These are phyloP conservation scores for Aethina tumida DNA, from an alignment of 1,140 invertebrate species.

Conservation along the genomic window DNA sequence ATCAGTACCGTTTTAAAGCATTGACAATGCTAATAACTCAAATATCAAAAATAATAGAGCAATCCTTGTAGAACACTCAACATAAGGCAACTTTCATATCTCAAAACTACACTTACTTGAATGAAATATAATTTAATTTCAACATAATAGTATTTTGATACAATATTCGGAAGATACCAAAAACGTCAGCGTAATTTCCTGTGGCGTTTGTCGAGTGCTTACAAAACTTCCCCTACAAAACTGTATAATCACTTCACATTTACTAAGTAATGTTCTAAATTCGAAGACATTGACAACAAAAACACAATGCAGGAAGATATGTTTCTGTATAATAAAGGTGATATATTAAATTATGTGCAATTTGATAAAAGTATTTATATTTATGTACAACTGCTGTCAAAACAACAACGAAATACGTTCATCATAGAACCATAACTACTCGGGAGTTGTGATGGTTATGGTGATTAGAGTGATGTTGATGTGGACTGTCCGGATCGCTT, in stretches of 20 bases:
- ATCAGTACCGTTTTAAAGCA: conserved; percentile 4
- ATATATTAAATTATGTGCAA: conserved; percentile 18
- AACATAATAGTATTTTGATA: too few species aligned
- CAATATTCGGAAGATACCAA: too few species aligned
- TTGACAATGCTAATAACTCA: conserved; percentile 1
- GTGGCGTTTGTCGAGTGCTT: neutral
- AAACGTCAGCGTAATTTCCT: too few species aligned
- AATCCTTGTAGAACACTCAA: too few species aligned
- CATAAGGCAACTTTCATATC: too few species aligned
- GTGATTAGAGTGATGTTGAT: conserved; percentile 31
- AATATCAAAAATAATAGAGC: conserved; percentile 13
- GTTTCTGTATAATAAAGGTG: conserved; percentile 17
- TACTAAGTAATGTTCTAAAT: conserved; percentile 19
- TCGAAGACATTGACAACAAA: conserved; percentile 30
- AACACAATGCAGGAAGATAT: conserved; percentile 30
- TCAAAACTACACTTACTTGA: too few species aligned
- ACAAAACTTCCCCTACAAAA: conserved; percentile 1
- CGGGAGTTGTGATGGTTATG: conserved; percentile 35
- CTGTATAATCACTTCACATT: conserved; percentile 3
- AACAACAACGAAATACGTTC: conserved; percentile 25
- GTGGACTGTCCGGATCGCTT: conserved; percentile 29
- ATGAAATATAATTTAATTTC: too few species aligned
- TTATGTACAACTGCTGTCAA: conserved; percentile 28
- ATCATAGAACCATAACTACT: conserved; percentile 38
- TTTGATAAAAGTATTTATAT: conserved; percentile 12